Evolutionary conservation across 2,113 vertebrate genomes (phyloP), one percentile per base, ranked within the genome.

Genomic region (Limanda limanda): DNA sequence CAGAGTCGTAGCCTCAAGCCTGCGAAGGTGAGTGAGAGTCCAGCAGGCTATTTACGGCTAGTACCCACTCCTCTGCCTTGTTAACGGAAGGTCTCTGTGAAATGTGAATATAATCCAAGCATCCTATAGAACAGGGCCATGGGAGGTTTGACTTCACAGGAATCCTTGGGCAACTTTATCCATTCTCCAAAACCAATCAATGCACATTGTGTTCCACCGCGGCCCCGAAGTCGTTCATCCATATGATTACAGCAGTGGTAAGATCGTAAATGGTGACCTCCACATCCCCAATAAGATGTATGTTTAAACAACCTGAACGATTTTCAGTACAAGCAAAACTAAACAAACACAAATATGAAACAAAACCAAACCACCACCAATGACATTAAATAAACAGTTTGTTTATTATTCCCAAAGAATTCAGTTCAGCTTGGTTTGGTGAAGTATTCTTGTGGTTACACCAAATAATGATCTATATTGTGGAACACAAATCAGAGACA

Each of bases 1-100:
- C 15, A 70, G 58, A 54, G 4, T 13, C 51, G 58, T 54, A 63
- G 51, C 78, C 74, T 79, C 60, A 69, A 83, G 70, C 66, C 62
- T 51, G 35, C 71, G 47, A 66, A 68, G 60, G 65, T 57, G 20
- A 74, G 20, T 71, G 40, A 31, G 25, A 37, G 58, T 72, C 60
- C 27, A 71, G 24, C 52, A 40, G n/a, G 71, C 11, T 79, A 51
- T 71, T 74, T 78, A 71, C 15, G 61, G 20, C 61, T 48, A 51
- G 57, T 27, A 18, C 61, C 66, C 15, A 18, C 64, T 59, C 18
- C 35, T 81, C 23, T 54, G 66, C 54, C 63, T 35, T 63, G 25
- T 51, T 45, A 72, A 61, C 68, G 31, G 54, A 82, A 64, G 68
- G 40, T 1, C 4, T 71, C 58, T 64, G 35, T 74, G 61, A 76